Evolutionary conservation across 64 coral and sea anemone genomes (phyloP).

Genomic region (Catalaphyllia jardinei): DNA sequence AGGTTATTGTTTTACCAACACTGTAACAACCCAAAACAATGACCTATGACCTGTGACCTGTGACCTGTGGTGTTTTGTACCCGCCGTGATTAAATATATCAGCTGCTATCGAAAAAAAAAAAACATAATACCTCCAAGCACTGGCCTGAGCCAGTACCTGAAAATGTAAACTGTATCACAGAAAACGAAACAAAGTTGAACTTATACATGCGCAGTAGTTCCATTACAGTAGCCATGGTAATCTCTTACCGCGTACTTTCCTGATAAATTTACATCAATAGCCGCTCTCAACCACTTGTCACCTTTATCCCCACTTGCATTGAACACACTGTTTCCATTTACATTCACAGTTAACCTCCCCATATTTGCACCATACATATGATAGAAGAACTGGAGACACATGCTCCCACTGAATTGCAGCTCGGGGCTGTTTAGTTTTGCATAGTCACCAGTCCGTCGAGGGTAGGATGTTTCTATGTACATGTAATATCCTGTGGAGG

Average conservation of each 20-base stretch:
- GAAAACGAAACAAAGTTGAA: not conserved
- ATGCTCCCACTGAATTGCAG: not conserved
- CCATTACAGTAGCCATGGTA: not conserved
- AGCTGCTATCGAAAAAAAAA: too few relatives aligned
- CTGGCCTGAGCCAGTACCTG: too few relatives aligned
- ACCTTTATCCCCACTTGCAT: constrained; percentile 19
- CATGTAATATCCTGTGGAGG: not conserved
- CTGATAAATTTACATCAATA: too few relatives aligned
- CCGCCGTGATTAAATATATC: too few relatives aligned
- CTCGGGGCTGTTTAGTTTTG: not conserved
- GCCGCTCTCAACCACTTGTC: too few relatives aligned
- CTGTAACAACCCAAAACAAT: too few relatives aligned
- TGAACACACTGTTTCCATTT: not conserved
- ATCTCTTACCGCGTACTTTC: constrained; percentile 10
- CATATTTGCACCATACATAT: constrained; percentile 52
- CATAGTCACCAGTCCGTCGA: constrained; percentile 24
- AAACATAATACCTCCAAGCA: too few relatives aligned
- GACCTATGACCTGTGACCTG: too few relatives aligned
- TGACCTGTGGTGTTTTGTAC: too few relatives aligned
- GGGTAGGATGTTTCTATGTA: constrained; percentile 57
- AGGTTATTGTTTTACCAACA: too few relatives aligned
- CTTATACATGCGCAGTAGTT: too few relatives aligned
- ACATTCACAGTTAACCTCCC: constrained; percentile 11
- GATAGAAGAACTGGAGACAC: constrained; percentile 50
- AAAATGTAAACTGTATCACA: too few relatives aligned